Conservation (phyloP, 2,888 invertebrate species). For the Meiosimyza platycephala region DNA sequence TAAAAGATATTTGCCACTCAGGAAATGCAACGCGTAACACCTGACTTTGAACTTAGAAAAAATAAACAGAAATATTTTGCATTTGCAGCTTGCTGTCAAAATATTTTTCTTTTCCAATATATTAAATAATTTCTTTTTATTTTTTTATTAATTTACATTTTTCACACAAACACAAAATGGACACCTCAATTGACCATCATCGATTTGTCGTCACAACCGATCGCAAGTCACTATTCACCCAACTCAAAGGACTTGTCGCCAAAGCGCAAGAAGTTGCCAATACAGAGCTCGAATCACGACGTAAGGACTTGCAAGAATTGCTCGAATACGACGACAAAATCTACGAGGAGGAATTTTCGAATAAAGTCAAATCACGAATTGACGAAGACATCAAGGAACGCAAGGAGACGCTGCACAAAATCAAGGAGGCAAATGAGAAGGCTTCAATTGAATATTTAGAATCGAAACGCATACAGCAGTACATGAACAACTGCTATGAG, state of each 20-base stretch:
- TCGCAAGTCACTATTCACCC: conserved; percentile 57
- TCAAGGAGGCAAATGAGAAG: conserved; percentile 52
- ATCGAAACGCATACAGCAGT: conserved; percentile 56
- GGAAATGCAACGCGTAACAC: too few species aligned
- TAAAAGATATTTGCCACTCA: too few species aligned
- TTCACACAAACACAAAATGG: neutral
- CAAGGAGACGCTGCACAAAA: conserved; percentile 53
- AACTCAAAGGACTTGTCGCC: conserved; percentile 57
- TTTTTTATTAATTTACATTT: too few species aligned
- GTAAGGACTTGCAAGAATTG: conserved; percentile 49
- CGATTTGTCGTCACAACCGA: conserved; percentile 57
- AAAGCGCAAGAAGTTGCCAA: conserved; percentile 55
- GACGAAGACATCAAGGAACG: conserved; percentile 59
- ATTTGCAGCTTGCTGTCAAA: too few species aligned
- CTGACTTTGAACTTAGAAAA: too few species aligned
- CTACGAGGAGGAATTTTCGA: conserved; percentile 59
- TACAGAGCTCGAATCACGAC: conserved; percentile 54
- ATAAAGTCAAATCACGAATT: conserved; percentile 57
- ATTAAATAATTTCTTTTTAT: too few species aligned
- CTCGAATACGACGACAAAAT: conserved; percentile 58
- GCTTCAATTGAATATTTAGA: conserved; percentile 53
- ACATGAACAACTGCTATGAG: conserved; percentile 61
- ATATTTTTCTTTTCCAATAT: too few species aligned
- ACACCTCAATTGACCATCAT: conserved; percentile 47
- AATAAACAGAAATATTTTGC: too few species aligned